Evolutionary conservation across 2,797 vertebrate genomes (phyloP).

Genomic region (Florisuga fusca): DNA sequence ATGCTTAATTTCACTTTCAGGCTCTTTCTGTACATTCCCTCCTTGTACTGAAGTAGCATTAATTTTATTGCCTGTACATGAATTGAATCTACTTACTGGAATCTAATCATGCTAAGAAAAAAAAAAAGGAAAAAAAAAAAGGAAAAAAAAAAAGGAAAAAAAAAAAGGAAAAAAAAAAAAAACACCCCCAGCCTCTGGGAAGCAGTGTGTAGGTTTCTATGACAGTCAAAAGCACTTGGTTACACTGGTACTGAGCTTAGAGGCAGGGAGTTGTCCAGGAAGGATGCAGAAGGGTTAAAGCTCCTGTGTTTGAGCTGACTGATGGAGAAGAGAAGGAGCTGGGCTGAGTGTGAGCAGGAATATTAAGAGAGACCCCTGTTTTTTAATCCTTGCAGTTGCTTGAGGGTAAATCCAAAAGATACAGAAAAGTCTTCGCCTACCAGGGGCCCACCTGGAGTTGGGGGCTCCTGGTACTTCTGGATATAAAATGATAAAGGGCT

Average conservation of each 20-base stretch:
- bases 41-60: slow-evolving; percentile 38
- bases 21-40: background rate
- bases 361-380: background rate
- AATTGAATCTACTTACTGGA: slow-evolving; percentile 55
- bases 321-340: background rate
- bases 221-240: background rate
- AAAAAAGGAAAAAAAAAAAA: background rate
- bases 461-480: background rate
- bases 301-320: background rate
- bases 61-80: slow-evolving; percentile 37
- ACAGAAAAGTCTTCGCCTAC: background rate
- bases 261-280: background rate
- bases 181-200: background rate
- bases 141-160: background rate
- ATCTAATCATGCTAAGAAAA: background rate
- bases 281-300: background rate
- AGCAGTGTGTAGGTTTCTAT: background rate
- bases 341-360: background rate
- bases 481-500: background rate
- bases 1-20: slow-evolving; percentile 39
- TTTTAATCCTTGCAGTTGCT: background rate
- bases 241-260: background rate
- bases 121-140: background rate
- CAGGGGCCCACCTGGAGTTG: background rate
- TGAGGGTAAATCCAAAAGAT: background rate